Conservation (phyloP, 2,888 invertebrate species). For the Lasioglossum oenotherae region DNA sequence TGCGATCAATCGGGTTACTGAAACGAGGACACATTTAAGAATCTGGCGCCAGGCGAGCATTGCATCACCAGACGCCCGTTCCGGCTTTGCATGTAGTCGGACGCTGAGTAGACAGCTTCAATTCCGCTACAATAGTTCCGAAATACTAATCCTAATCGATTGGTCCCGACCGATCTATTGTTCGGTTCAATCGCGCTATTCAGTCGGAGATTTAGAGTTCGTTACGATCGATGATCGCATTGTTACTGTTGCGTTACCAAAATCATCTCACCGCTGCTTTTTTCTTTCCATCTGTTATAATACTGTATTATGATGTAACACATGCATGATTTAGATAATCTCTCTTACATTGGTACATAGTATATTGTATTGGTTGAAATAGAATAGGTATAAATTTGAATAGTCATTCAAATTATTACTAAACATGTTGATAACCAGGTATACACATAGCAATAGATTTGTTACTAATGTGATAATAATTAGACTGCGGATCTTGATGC, state of each 20-base stretch:
- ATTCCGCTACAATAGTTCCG: slow-evolving; percentile 9
- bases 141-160: slow-evolving; percentile 4
- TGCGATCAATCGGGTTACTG: slow-evolving; percentile 33
- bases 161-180: neutral
- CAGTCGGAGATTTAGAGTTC: neutral
- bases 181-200: slow-evolving; percentile 16
- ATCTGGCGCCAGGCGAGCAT: slow-evolving; percentile 58
- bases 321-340: neutral
- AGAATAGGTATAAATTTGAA: too few relatives aligned
- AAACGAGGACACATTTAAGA: slow-evolving; percentile 61
- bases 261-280: neutral
- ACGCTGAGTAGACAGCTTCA: neutral
- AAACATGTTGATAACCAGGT: too few relatives aligned
- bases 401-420: too few relatives aligned
- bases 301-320: neutral
- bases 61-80: slow-evolving; percentile 38
- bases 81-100: slow-evolving; percentile 26
- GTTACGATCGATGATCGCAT: neutral
- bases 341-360: neutral
- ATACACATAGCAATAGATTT: too few relatives aligned
- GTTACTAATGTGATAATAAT: too few relatives aligned
- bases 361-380: too few relatives aligned
- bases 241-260: neutral
- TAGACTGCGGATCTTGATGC: too few relatives aligned
- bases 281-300: neutral